Base-by-base conservation (phyloP, 2,888 invertebrate species). In the Aspidiotus destructor region DNA sequence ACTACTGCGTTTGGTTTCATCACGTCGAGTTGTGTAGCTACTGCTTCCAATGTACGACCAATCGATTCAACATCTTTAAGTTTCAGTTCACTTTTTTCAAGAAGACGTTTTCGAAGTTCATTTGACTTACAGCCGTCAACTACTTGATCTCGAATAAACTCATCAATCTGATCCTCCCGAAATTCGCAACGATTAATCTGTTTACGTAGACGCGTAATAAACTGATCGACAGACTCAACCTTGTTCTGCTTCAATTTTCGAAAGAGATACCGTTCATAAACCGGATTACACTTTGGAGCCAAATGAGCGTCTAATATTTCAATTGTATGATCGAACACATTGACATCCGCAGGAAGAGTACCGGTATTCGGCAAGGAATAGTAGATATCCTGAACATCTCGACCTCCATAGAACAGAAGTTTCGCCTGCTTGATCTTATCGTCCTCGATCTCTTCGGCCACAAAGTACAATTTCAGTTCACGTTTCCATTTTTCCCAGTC, bases 361-460 rank as follows among this genome's bases (percentile, higher is more conserved):
- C 40, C 60, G 8, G 60, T 28, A 8, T n/a, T 9, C 9, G 60
- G 60, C 40, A 60, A 60, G 28, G 60, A 60, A 28, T 40, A 60
- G 60, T 17, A 60, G 8, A 60, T 28, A 41, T 60, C 28, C 41
- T 60, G 60, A 10, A 60, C 40, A 28, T 60, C 60, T 10, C 28
- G 60, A 28, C 60, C 40, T 28, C 60, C 60, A 17, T 28, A 16
- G 9, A 60, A n/a, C 16, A 60, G 17, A 28, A 60, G 16, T 16
- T 60, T 16, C 10, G 60, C 60, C 40, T 10, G 8, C n/a, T 60
- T 60, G 9, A 16, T 9, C 11, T 10, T 28, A 9, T 16, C 17
- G 9, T 10, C 28, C 8, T 16, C 16, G 16, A 60, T 28, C n/a
- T 60, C 40, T n/a, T 60, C 60, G 40, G 60, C 28, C 28, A 41